A percentile compares a stretch with the other conserved stretches of the same genome.
These are phyloP conservation scores for Drosophila jambulina DNA, from an alignment of 1,140 invertebrate species.

Conservation along the genomic window DNA sequence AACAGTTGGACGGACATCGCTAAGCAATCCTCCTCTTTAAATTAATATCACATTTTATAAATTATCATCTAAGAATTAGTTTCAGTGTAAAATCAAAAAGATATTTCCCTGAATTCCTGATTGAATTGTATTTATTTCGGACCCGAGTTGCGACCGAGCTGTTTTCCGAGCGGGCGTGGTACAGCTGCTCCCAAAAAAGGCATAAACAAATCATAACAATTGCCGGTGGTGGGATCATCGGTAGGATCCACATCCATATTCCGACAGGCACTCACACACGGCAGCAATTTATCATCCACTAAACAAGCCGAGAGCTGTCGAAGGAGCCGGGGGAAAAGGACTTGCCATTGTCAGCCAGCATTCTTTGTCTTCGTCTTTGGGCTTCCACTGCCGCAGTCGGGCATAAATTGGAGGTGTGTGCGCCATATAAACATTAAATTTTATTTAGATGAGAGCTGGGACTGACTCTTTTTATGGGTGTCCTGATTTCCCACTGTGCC, in stretches of 20 bases:
- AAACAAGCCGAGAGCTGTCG: conserved; percentile 58
- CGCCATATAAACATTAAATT: conserved; percentile 79
- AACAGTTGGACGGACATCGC: too few species aligned
- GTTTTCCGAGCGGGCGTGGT: conserved; percentile 54
- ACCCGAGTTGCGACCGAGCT: conserved; percentile 22
- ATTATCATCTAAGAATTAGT: too few species aligned
- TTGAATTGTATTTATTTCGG: conserved; percentile 40
- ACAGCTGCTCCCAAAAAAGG: conserved; percentile 58
- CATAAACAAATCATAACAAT: conserved; percentile 77
- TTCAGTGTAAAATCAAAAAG: neutral
- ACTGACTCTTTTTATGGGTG: conserved; percentile 64
- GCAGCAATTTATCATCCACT: conserved; percentile 75
- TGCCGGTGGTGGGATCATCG: conserved; percentile 25
- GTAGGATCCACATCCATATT: conserved; percentile 23
- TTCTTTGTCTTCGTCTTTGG: conserved; percentile 48
- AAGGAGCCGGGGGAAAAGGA: conserved; percentile 46
- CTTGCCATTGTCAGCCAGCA: conserved; percentile 44
- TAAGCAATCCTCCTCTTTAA: too few species aligned
- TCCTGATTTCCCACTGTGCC: conserved; percentile 80
- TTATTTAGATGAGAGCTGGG: conserved; percentile 71
- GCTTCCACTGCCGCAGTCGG: conserved; percentile 8
- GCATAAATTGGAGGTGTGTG: conserved; percentile 55
- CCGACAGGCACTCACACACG: conserved; percentile 23
- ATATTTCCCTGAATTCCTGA: conserved; percentile 9
- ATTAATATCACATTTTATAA: neutral